These are phyloP conservation scores for Cataglyphis hispanica DNA, from an alignment of 1,140 invertebrate genomes.

Conservation along the genomic window DNA sequence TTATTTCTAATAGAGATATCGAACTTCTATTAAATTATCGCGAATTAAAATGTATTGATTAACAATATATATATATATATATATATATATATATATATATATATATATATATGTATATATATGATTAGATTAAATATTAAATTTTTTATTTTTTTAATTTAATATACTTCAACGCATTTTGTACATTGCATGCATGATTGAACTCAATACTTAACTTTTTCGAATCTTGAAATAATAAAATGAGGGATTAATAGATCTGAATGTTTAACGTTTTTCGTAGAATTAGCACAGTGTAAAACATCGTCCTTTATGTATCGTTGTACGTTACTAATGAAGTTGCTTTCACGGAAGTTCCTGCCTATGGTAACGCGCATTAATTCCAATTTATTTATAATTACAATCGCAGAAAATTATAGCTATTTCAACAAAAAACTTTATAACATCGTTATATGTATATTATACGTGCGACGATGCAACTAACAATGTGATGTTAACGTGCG, in stretches of 20 bases:
- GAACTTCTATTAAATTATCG: background rate
- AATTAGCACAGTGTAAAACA: slow-evolving; percentile 51
- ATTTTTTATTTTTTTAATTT: background rate
- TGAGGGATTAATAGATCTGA: slow-evolving; percentile 7
- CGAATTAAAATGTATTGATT: background rate
- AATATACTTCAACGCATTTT: background rate
- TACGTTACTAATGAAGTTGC: slow-evolving; percentile 55
- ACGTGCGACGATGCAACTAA: slow-evolving; percentile 47
- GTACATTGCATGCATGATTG: slow-evolving; percentile 18
- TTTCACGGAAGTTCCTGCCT: slow-evolving; percentile 54
- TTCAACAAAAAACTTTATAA: slow-evolving; percentile 17
- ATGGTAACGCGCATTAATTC: slow-evolving; percentile 44
- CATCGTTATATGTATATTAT: slow-evolving; percentile 15
- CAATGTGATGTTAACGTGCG: slow-evolving; percentile 36
- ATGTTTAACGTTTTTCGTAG: slow-evolving; percentile 28
- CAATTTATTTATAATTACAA: slow-evolving; percentile 59
- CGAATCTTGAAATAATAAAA: slow-evolving; percentile 1
- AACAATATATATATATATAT: too few species aligned
- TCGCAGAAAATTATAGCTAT: slow-evolving; percentile 44
- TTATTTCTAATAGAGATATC: background rate
- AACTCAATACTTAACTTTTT: background rate
- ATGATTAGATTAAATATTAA: background rate
- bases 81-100: too few species aligned
- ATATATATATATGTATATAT: too few species aligned
- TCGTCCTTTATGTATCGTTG: slow-evolving; percentile 53